A percentile compares a stretch with the other conserved stretches of the same genome.
Evolutionary conservation across 2,888 invertebrate genomes (phyloP).

Genomic region (Acanthopleura granulata): DNA sequence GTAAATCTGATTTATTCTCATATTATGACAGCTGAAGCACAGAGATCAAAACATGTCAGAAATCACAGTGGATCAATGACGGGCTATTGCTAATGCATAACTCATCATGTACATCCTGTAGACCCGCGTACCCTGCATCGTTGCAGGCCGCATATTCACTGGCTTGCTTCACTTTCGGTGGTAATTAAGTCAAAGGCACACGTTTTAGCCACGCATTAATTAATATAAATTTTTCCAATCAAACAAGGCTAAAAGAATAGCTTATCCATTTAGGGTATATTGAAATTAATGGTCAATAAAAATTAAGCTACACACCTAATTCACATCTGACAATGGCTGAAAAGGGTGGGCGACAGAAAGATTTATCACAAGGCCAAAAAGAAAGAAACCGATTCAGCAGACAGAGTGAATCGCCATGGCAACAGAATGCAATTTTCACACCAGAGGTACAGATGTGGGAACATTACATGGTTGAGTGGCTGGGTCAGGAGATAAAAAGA

Average conservation of each 20-base stretch:
- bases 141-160: no score
- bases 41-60: no score
- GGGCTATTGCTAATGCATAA: no score
- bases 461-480: not conserved
- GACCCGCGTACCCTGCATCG: no score
- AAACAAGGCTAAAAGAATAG: not conserved
- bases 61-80: no score
- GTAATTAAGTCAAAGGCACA: not conserved
- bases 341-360: not conserved
- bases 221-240: not conserved
- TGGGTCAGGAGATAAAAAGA: not conserved
- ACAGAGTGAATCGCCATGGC: not conserved
- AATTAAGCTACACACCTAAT: not conserved
- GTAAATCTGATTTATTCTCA: no score
- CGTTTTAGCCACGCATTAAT: not conserved
- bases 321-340: not conserved
- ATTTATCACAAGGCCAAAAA: constrained; percentile 5
- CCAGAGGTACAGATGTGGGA: not conserved
- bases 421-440: constrained; percentile 9
- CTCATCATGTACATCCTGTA: no score
- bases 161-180: no score
- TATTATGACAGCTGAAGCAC: no score
- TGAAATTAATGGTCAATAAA: not conserved
- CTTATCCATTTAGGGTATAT: not conserved
- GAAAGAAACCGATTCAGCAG: not conserved